phyloP scores from a whole-genome alignment of 2,888 invertebrate species.

The Cantharis rufa region DNA sequence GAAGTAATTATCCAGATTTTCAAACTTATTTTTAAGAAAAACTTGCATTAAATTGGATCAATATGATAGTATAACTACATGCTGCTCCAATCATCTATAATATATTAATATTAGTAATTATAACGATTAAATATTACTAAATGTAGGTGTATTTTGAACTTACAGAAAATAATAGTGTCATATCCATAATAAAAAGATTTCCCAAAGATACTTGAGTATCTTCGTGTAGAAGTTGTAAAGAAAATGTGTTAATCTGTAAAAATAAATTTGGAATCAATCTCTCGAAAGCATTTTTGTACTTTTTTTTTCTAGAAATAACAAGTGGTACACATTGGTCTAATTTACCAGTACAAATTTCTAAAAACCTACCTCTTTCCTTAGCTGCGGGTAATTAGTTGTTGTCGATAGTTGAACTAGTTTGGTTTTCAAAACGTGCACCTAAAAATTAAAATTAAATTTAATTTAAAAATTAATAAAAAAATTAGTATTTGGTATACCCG shows the following conservation, averaged over 20 bases:
- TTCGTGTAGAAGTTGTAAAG: background rate
- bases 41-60: background rate
- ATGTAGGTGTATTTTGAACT: background rate
- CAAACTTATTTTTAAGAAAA: too few species aligned
- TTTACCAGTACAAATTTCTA: too few species aligned
- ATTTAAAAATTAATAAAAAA: too few species aligned
- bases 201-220: background rate
- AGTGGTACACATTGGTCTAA: too few species aligned
- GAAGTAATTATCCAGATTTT: too few species aligned
- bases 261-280: background rate
- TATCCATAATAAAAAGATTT: background rate
- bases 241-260: background rate
- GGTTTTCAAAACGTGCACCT: background rate
- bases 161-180: background rate
- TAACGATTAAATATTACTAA: too few species aligned
- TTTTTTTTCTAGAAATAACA: too few species aligned
- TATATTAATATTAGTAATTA: too few species aligned
- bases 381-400: background rate
- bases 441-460: too few species aligned
- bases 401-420: background rate
- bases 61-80: background rate
- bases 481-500: background rate
- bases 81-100: background rate
- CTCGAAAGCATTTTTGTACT: too few species aligned
- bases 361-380: background rate